These are phyloP conservation scores for Umimayanthus chanpuru DNA, from an alignment of 92 coral and sea anemone species.

Conservation along the genomic window DNA sequence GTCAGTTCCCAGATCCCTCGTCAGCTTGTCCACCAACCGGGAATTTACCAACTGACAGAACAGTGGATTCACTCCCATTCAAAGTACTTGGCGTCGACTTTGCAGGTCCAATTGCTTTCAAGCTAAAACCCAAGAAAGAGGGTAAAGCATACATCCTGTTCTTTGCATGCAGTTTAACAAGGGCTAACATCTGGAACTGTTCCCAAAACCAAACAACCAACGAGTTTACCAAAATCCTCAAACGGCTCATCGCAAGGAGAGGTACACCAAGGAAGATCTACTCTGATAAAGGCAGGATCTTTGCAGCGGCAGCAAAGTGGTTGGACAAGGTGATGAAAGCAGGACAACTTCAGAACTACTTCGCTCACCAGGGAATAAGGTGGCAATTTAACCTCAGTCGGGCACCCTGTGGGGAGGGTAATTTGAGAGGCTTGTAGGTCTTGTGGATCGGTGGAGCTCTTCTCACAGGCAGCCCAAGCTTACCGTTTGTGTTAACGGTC, in stretches of 20 bases:
- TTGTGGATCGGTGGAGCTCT: neutral
- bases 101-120: neutral
- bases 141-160: neutral
- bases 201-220: slow-evolving; percentile 24
- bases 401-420: neutral
- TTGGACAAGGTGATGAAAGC: slow-evolving; percentile 33
- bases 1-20: too few relatives aligned
- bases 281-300: slow-evolving; percentile 35
- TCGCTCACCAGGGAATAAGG: slow-evolving; percentile 29
- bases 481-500: too few relatives aligned
- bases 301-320: slow-evolving; percentile 41
- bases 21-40: too few relatives aligned
- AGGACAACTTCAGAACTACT: slow-evolving; percentile 30
- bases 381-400: slow-evolving; percentile 46
- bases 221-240: slow-evolving; percentile 18
- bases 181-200: neutral
- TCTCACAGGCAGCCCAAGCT: too few relatives aligned
- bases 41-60: slow-evolving; percentile 1
- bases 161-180: neutral
- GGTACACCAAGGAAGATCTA: slow-evolving; percentile 41
- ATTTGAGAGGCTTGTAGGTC: neutral
- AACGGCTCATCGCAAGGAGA: slow-evolving; percentile 23
- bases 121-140: neutral
- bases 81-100: slow-evolving; percentile 11
- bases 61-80: slow-evolving; percentile 18